These are phyloP conservation scores for Microvelia longipes DNA, from an alignment of 1,140 invertebrate genomes.

Conservation along the genomic window DNA sequence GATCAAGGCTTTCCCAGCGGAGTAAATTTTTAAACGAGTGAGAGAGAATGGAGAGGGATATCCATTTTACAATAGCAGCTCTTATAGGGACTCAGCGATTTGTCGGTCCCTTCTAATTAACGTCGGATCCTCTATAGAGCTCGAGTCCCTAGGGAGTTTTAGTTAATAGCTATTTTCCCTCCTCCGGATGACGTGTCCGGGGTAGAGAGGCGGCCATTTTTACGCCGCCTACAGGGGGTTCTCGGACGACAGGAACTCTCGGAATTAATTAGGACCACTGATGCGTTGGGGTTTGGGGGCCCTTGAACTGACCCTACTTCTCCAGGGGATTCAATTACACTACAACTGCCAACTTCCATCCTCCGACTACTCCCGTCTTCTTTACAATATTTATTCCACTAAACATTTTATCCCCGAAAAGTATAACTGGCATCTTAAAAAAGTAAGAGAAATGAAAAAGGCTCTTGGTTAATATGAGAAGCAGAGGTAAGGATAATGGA, in stretches of 20 bases:
- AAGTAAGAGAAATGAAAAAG: too few relatives aligned
- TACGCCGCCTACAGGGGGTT: neutral
- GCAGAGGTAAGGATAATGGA: too few relatives aligned
- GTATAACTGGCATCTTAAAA: too few relatives aligned
- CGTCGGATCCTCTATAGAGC: neutral
- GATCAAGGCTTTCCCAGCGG: neutral
- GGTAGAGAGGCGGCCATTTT: neutral
- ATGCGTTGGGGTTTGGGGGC: too few relatives aligned
- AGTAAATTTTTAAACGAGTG: neutral
- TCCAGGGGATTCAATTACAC: neutral
- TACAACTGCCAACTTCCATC: neutral
- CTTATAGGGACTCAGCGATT: neutral
- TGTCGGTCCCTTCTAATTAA: neutral
- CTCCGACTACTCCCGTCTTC: neutral
- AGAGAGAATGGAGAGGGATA: neutral
- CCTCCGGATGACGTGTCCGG: neutral
- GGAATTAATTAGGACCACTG: neutral
- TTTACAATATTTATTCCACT: neutral
- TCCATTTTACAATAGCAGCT: neutral
- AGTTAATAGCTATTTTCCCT: neutral
- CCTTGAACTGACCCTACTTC: neutral
- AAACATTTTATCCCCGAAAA: neutral
- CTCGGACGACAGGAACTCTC: too few relatives aligned
- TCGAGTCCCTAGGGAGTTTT: neutral
- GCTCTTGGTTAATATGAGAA: too few relatives aligned